Evolutionary conservation across 2,113 vertebrate genomes (phyloP).

Genomic region (Sclerurus mexicanus): DNA sequence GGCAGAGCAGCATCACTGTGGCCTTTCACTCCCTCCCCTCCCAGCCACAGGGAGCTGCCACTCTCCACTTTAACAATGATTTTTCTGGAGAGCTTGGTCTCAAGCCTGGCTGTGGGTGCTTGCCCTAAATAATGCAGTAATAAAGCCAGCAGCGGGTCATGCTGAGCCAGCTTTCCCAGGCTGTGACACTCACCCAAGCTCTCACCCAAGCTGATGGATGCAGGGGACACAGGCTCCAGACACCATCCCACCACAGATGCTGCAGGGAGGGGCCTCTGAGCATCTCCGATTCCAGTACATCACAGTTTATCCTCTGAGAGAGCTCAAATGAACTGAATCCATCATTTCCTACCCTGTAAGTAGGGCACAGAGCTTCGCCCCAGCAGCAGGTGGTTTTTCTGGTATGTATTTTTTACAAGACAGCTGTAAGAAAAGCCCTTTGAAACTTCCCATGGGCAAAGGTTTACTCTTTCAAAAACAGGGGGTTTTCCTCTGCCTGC

Average conservation of each 20-base stretch:
- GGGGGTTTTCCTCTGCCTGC: background rate
- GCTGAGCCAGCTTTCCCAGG: background rate
- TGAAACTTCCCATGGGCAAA: background rate
- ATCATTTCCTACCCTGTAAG: background rate
- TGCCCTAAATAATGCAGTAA: background rate
- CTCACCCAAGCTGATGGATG: background rate
- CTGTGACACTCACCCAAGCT: background rate
- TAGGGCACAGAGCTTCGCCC: rapidly evolving
- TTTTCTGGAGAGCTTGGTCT: background rate
- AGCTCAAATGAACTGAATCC: background rate
- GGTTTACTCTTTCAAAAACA: background rate
- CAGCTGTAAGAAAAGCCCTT: background rate
- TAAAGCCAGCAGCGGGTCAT: rapidly evolving
- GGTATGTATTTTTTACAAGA: background rate
- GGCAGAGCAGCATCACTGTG: background rate
- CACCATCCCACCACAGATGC: background rate
- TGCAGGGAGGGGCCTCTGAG: background rate
- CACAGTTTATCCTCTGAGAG: background rate
- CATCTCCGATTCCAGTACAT: background rate
- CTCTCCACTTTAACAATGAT: background rate
- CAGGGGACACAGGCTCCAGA: rapidly evolving
- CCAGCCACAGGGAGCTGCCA: rapidly evolving
- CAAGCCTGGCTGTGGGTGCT: rapidly evolving
- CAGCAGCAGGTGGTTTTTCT: background rate
- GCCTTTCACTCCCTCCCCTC: background rate